Evolutionary conservation across 2,113 vertebrate genomes (phyloP), one percentile per base, ranked within the genome.

Genomic region (Delphinus delphis): DNA sequence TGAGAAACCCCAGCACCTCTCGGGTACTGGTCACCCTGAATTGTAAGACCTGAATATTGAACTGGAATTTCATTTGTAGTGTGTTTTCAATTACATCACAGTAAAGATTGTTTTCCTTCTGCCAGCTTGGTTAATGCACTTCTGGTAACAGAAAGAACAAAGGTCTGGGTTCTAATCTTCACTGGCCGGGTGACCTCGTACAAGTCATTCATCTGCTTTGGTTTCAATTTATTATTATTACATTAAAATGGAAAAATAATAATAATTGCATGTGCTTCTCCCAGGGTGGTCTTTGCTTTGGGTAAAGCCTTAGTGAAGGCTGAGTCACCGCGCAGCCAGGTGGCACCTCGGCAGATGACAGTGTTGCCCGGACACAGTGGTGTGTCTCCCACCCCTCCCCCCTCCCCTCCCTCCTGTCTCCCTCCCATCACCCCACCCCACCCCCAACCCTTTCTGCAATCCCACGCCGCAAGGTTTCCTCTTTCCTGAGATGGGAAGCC

Each of bases 341-440:
- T 1, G 60, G 84, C 65, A 33, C 8, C 79, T 47, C 4, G 5
- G 63, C 63, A 58, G 71, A 62, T 70, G 53, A 17, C 60, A 21
- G 1, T 12, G 28, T 53, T 58, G 38, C 58, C 50, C 44, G 13
- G 70, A 62, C n/a, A 12, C 2, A 20, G 55, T 14, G 50, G 50
- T 79, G 20, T 55, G 44, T 53, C 31, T 80, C 33, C 76, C 1
- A 0, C 20, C 11, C 53, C 53, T 53, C 12, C 28, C 13, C 12
- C 11, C 20, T 8, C 31, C 20, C 12, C 50, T 79, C 11, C 47
- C 74, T 0, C 0, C 47, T 44, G 44, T 47, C 31, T 28, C 33
- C 50, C 31, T n/a, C 47, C 50, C 13, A 5, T 23, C 60, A 25
- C 60, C 25, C 47, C 18, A 17, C 6, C 20, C 17, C 0, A 0